These are phyloP conservation scores for Tiphia femorata DNA, from an alignment of 2,888 invertebrate species.

Conservation along the genomic window DNA sequence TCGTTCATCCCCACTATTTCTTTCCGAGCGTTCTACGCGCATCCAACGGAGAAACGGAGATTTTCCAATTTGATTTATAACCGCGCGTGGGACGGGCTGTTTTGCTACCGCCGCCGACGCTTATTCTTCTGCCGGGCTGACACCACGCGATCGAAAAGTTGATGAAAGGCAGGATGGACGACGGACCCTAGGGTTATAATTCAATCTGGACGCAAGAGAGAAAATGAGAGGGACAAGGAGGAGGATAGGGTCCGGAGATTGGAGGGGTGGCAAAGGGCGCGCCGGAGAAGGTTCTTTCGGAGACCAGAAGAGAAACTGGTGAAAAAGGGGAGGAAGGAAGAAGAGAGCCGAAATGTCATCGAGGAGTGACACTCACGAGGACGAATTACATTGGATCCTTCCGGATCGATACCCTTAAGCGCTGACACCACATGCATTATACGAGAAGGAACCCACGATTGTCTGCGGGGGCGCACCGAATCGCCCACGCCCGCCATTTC, in stretches of 20 bases:
- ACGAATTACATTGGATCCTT: constrained; percentile 26
- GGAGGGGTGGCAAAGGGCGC: too few species aligned
- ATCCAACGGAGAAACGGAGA: neutral
- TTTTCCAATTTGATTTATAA: constrained; percentile 27
- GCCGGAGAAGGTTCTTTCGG: too few species aligned
- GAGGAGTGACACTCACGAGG: constrained; percentile 21
- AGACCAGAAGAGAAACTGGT: neutral
- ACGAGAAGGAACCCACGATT: constrained; percentile 30
- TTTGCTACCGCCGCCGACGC: constrained; percentile 10
- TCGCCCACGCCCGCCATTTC: constrained; percentile 32
- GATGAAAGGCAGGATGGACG: constrained; percentile 21
- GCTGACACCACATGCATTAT: constrained; percentile 37
- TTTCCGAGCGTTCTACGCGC: neutral
- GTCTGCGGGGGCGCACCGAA: constrained; percentile 30
- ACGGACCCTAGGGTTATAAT: constrained; percentile 32
- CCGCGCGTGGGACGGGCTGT: neutral
- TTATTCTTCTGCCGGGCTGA: constrained; percentile 30
- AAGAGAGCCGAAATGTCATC: constrained; percentile 19
- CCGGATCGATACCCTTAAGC: constrained; percentile 31
- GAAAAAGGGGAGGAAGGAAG: neutral
- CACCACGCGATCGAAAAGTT: constrained; percentile 31
- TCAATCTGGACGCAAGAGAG: constrained; percentile 28
- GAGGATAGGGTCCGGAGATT: too few species aligned
- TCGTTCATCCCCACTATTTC: too few species aligned
- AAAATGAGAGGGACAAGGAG: too few species aligned